Conservation (phyloP, 2,113 vertebrate species). For the Sylvia atricapilla region DNA sequence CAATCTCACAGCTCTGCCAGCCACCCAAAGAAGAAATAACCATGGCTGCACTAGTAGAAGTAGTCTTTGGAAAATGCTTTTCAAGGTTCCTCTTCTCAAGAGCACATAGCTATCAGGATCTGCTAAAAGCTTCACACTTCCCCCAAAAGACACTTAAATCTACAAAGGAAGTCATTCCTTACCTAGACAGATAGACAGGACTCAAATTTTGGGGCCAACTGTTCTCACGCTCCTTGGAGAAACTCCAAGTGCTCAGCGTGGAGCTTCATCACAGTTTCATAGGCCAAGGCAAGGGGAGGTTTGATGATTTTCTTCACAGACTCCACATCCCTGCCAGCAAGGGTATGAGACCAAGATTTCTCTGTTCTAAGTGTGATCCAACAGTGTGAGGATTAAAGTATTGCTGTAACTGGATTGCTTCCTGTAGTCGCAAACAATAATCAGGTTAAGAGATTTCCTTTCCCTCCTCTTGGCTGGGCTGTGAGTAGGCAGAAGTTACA, state of each 20-base stretch:
- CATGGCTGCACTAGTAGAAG: not conserved
- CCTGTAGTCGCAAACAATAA: conserved; percentile 23
- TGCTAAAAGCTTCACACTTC: not conserved
- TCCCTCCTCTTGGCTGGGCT: not conserved
- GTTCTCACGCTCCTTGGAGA: not conserved
- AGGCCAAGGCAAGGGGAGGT: not conserved
- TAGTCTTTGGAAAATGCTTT: not conserved
- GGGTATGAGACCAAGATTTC: not conserved
- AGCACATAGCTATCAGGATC: not conserved
- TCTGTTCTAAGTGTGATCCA: not conserved
- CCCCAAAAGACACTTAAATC: not conserved
- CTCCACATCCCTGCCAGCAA: not conserved
- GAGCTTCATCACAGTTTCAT: not conserved
- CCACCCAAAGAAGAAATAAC: not conserved
- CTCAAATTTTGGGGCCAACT: not conserved
- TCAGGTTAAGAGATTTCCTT: conserved; percentile 50
- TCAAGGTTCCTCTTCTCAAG: not conserved
- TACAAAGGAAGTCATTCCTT: not conserved
- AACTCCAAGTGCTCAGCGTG: not conserved
- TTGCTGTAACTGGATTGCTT: conserved; percentile 30
- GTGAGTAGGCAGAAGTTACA: not conserved
- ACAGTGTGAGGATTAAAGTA: conserved; percentile 9
- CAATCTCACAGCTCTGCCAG: not conserved
- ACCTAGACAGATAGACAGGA: not conserved
- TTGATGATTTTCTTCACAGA: not conserved